Percentiles rank a stretch among this genome's conserved stretches.
Conservation (phyloP, 30 jellyfish, hydroid and myxozoan species). For the Cassiopea andromeda region DNA sequence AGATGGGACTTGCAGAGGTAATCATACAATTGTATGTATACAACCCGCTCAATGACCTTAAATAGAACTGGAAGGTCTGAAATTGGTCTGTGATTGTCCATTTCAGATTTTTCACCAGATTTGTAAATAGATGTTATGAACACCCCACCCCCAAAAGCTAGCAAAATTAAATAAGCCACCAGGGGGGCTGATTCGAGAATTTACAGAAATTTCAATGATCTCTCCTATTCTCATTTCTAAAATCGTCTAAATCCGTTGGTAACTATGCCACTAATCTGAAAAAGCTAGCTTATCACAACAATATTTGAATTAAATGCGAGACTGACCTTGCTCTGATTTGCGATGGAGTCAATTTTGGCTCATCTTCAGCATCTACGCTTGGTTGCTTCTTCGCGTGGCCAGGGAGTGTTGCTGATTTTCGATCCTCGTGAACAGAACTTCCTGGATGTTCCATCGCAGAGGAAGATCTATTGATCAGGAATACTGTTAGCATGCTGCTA, state of each 20-base stretch:
- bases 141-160: too few relatives aligned
- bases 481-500: too few relatives aligned
- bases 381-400: constrained; percentile 50
- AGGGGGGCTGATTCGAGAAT: too few relatives aligned
- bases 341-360: constrained; percentile 75
- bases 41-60: background rate
- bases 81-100: background rate
- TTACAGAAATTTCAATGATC: too few relatives aligned
- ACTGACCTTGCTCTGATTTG: constrained; percentile 80
- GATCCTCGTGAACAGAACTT: constrained; percentile 31
- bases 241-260: too few relatives aligned
- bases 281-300: background rate
- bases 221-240: too few relatives aligned
- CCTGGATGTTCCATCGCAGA: constrained; percentile 39
- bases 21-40: background rate
- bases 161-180: too few relatives aligned
- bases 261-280: too few relatives aligned
- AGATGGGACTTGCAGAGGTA: background rate
- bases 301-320: background rate
- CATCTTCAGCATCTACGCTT: constrained; percentile 65
- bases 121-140: background rate
- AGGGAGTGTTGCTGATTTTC: constrained; percentile 69
- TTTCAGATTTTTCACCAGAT: background rate
- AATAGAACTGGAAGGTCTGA: background rate
- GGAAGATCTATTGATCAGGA: constrained; percentile 31